These are phyloP conservation scores for Urosaurus nigricauda DNA, from an alignment of 2,797 vertebrate species.

Conservation along the genomic window DNA sequence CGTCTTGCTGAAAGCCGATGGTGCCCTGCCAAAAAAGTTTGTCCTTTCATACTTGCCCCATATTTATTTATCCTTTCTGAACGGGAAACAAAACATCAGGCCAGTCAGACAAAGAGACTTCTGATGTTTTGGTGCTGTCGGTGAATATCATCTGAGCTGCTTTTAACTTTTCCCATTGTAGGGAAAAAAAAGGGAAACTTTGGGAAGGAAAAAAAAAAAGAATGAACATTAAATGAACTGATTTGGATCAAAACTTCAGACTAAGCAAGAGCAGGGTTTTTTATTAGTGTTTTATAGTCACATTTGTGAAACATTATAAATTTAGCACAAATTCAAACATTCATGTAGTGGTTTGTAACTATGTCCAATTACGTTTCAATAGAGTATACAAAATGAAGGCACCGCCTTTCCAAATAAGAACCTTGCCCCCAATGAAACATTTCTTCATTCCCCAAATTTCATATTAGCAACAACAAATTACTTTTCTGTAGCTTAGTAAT, in stretches of 20 bases:
- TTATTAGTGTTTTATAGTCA: background rate
- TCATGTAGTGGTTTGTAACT: background rate
- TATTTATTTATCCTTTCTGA: constrained; percentile 21
- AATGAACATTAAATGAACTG: background rate
- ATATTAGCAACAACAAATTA: no score
- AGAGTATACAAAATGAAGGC: no score
- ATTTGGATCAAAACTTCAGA: constrained; percentile 16
- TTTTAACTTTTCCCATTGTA: constrained; percentile 1
- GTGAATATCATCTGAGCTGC: constrained; percentile 7
- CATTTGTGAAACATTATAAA: background rate
- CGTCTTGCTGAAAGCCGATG: background rate
- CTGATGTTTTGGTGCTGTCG: background rate
- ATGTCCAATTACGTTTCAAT: no score
- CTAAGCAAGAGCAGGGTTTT: background rate
- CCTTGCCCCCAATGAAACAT: no score
- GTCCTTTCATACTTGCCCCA: background rate
- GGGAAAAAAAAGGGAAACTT: background rate
- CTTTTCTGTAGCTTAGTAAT: no score
- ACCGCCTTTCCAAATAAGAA: no score
- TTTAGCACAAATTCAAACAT: background rate
- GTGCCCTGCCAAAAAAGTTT: background rate
- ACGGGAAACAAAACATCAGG: constrained; percentile 8
- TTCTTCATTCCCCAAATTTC: no score
- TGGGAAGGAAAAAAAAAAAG: background rate
- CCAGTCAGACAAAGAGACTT: background rate